Evolutionary conservation across 1,140 invertebrate species (phyloP).

Genomic region (Dufourea novaeangliae): DNA sequence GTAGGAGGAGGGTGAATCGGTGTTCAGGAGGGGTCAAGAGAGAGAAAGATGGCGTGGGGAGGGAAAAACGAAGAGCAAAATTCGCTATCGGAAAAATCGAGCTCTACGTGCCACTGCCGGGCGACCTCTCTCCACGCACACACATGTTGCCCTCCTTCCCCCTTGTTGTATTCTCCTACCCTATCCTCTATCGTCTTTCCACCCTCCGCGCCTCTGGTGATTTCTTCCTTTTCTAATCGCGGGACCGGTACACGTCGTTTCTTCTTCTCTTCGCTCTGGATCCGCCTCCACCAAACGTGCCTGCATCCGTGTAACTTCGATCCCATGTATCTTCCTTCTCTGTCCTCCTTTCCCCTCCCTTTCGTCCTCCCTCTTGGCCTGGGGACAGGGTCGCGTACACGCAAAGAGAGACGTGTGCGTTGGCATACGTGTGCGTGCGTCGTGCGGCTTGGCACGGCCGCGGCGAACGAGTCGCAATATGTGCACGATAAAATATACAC

Average conservation of each 20-base stretch:
- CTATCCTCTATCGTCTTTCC: conserved; percentile 3
- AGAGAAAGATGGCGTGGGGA: conserved; percentile 9
- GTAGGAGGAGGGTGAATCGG: conserved; percentile 36
- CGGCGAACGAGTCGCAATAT: conserved; percentile 66
- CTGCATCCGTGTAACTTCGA: conserved; percentile 55
- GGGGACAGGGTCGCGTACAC: conserved; percentile 26
- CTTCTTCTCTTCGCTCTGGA: conserved; percentile 35
- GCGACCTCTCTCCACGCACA: conserved; percentile 59
- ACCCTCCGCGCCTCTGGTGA: background rate
- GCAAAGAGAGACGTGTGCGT: conserved; percentile 26
- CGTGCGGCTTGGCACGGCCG: conserved; percentile 58
- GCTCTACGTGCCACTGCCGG: conserved; percentile 64
- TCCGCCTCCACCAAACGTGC: background rate
- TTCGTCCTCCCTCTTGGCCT: background rate
- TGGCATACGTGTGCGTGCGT: too few species aligned
- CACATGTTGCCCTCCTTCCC: conserved; percentile 38
- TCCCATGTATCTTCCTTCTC: conserved; percentile 46
- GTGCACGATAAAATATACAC: conserved; percentile 69
- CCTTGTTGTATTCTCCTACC: conserved; percentile 6
- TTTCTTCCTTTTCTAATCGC: conserved; percentile 4
- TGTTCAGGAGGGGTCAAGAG: conserved; percentile 56
- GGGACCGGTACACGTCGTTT: background rate
- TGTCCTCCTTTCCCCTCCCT: background rate
- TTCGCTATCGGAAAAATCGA: conserved; percentile 80
- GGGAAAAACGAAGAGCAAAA: conserved; percentile 72